Base-by-base conservation (phyloP, 2,113 vertebrate species). In the Etheostoma cragini region DNA sequence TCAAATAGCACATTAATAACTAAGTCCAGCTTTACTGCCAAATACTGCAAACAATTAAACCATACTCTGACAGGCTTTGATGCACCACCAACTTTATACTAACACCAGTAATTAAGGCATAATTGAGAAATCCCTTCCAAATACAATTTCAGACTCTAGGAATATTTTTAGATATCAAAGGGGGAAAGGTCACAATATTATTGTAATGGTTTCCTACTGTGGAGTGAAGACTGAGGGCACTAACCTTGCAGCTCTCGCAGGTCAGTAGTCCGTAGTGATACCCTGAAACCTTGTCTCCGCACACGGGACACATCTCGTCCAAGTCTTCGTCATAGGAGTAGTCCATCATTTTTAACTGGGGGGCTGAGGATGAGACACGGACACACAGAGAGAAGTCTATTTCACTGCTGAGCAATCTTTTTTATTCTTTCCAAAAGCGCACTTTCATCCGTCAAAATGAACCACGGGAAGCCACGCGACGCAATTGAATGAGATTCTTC, bases 341-440 rank as follows among this genome's bases (percentile, higher is more conserved):
- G 96, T 97, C 98, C 97, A 99, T 98, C 98, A 99, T 99, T 96
- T 99, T 99, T 96, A 98, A 97, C 90, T 97, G 98, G 90, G 96
- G 96, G 67, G 96, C 98, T 97, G 94, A 50, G 91, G 93, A 81
- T 42, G 81, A 58, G 22, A 75, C 58, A 82, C 53, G 46, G 22
- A 83, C 62, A 82, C 78, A 83, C 72, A 85, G n/a, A 78, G 60
- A 83, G 42, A 45, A 53, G 63, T 80, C 70, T 79, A 60, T 90
- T 84, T 80, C 66, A 83, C 70, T 72, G 70, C 76, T 64, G 61
- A 67, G 69, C 52, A 79, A 82, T 81, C 62, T 84, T 54, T 80
- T 70, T 19, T 42, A 11, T 42, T 42, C 6, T 42, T 42, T 42
- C 68, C 57, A 58, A 82, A 87, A 82, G 63, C 73, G 38, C 61